Evolutionary conservation across 64 coral and sea anemone genomes (phyloP), one percentile per base, ranked within the genome.

Genomic region (Stichodactyla helianthus): DNA sequence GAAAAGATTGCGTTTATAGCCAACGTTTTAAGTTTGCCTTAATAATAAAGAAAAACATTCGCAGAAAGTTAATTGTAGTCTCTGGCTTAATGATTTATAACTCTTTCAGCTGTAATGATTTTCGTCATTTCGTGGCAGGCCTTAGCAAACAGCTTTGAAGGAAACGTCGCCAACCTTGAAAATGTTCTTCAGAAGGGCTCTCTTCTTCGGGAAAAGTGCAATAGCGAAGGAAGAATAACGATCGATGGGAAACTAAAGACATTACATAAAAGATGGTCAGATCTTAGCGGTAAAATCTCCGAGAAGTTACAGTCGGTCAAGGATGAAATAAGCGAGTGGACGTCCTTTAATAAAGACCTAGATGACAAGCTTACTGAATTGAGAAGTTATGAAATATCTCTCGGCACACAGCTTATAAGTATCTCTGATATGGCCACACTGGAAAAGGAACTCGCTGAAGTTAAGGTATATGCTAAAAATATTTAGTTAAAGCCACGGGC

Each of bases 121-220:
- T 60, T 2, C 19, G 4, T 81, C 51, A 52, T 22, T 55, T 19
- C 84, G 25, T 70, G 63, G 4, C 63, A 97, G 94, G 94, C 94
- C 59, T 55, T 97, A 9, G 91, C 88, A 6, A 97, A 87, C 84
- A 97, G 94, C 67, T 97, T 97, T 90, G 94, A 97, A 68, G 91
- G 94, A 20, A 91, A 92, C 11, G 77, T 97, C 79, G 65, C 88
- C 25, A 91, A 93, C 19, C 31, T 93, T 7, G 77, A 83, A 25
- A 85, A 97, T 13, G 91, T 93, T 20, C 84, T 83, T 52, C 84
- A 84, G 54, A 89, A 84, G 77, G 85, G 90, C 8, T 51, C 86
- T 23, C 85, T 80, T 62, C 88, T 97, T 6, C 88, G 92, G 18
- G 91, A 93, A 53, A 77, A 86, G n/a, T 93, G 94, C 77, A 97